Base-by-base conservation (phyloP, 2,888 invertebrate species). In the Andrena trimmerana region DNA sequence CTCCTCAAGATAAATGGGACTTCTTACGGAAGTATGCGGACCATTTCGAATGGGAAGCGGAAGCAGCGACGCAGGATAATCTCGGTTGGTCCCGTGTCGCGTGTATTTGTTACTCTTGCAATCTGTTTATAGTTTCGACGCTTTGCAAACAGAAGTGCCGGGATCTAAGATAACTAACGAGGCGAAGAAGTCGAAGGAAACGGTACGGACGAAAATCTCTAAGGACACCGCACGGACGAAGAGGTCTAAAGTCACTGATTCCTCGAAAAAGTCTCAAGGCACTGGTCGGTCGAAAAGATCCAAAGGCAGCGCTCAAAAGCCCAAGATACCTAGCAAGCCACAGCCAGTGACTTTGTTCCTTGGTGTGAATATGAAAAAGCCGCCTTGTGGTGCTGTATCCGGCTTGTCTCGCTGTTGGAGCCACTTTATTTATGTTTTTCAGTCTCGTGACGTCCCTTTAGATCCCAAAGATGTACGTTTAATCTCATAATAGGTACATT, bases 391-490 rank as follows among this genome's bases (percentile, higher is more conserved):
- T 7, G 80, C 68, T 27, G 85, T 93, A 29, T 91, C 91, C 8
- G 92, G 93, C 54, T 78, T 94, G n/a, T 86, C 93, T 2, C 92
- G 93, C 2, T 94, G 93, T 57, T 94, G 92, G 91, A 89, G 88
- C 63, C 94, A 94, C 83, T 86, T 90, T 24, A 88, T 94, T 76
- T 89, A 94, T 48, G 90, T 95, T 2, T 92, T 92, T 31, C 92
- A 94, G 86, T 92, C 92, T 0, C 92, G 95, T 62, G 93, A 94
- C 72, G 91, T 94, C 67, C 94, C 95, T 2, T 72, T 94, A 36
- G 88, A 92, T 24, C 86, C 88, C 0, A 84, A 84, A 70, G 85
- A 88, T 42, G 91, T 90, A 86, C 8, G 66, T 42, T 27, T 57
- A 10, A 24, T 57, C 13, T 57, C 57, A 8, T 10, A 57, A 20